These are phyloP conservation scores for Andrena bucephala DNA, from an alignment of 2,888 invertebrate genomes.

Conservation along the genomic window DNA sequence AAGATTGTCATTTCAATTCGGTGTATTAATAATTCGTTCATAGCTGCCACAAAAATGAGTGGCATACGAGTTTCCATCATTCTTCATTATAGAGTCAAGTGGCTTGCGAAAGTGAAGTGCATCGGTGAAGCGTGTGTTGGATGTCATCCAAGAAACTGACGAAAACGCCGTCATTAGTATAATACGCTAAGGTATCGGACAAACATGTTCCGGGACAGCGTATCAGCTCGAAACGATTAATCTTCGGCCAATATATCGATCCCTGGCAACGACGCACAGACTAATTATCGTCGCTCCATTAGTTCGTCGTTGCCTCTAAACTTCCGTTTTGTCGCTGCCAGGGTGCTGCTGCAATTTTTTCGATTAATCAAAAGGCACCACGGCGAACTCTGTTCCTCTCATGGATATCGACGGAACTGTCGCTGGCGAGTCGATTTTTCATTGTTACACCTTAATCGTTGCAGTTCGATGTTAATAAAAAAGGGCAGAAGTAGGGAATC, in stretches of 20 bases:
- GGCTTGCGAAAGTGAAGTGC: conserved; percentile 30
- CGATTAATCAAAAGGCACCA: conserved; percentile 11
- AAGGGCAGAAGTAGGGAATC: too few relatives aligned
- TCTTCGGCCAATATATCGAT: conserved; percentile 59
- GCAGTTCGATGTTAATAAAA: too few relatives aligned
- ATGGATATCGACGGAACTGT: background rate
- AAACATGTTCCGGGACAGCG: conserved; percentile 27
- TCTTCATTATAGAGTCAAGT: conserved; percentile 42
- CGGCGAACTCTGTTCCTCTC: background rate
- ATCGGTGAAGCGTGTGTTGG: conserved; percentile 32
- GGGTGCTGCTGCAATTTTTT: conserved; percentile 10
- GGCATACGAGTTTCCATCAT: conserved; percentile 23
- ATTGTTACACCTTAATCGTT: background rate
- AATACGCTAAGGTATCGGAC: conserved; percentile 47
- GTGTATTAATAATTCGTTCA: conserved; percentile 3
- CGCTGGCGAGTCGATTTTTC: conserved; percentile 7
- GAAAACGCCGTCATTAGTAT: conserved; percentile 46
- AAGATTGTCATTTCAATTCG: background rate
- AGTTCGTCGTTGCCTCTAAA: conserved; percentile 28
- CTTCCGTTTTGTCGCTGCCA: conserved; percentile 8
- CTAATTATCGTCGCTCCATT: conserved; percentile 46
- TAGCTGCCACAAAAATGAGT: background rate
- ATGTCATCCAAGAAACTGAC: conserved; percentile 43
- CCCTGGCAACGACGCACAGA: conserved; percentile 4
- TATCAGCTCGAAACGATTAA: conserved; percentile 53